A percentile compares a stretch with the other conserved stretches of the same genome.
These are phyloP conservation scores for Zoanthus gigantus DNA, from an alignment of 92 coral and sea anemone genomes.

Conservation along the genomic window DNA sequence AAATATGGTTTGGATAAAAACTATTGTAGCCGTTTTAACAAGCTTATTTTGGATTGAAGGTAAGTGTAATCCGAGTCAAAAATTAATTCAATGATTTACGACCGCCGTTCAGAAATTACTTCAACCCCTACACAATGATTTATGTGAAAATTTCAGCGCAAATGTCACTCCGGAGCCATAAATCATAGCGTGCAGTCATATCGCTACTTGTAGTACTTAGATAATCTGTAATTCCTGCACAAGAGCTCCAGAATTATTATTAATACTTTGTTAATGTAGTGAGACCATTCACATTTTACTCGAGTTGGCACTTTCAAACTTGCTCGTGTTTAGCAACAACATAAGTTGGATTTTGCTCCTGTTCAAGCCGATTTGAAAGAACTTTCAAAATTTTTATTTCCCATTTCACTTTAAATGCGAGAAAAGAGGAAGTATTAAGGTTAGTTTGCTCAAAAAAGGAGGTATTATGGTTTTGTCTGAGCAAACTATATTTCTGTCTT, in stretches of 20 bases:
- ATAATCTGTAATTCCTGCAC: neutral
- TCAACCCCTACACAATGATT: slow-evolving; percentile 36
- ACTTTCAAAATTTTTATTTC: slow-evolving; percentile 23
- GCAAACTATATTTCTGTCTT: slow-evolving; percentile 32
- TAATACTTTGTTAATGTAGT: slow-evolving; percentile 50
- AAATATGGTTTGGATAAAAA: slow-evolving; percentile 41
- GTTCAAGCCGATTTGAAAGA: neutral
- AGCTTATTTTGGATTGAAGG: slow-evolving; percentile 43
- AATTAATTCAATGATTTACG: slow-evolving; percentile 38
- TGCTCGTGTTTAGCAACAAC: neutral
- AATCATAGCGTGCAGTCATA: slow-evolving; percentile 42
- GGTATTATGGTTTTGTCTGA: slow-evolving; percentile 45
- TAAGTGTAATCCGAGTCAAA: slow-evolving; percentile 42
- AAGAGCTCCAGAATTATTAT: slow-evolving; percentile 44
- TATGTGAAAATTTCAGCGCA: slow-evolving; percentile 47
- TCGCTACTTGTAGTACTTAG: slow-evolving; percentile 34
- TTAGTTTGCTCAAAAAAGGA: slow-evolving; percentile 47
- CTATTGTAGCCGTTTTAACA: slow-evolving; percentile 42
- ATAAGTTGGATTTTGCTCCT: neutral
- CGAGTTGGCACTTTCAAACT: neutral
- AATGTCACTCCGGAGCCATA: slow-evolving; percentile 33
- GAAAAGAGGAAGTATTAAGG: slow-evolving; percentile 48
- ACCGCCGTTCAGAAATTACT: slow-evolving; percentile 6
- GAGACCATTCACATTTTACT: slow-evolving; percentile 40
- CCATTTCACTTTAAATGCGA: slow-evolving; percentile 32